Evolutionary conservation across 2,113 vertebrate species (phyloP).

Genomic region (Cyanocitta stelleri): DNA sequence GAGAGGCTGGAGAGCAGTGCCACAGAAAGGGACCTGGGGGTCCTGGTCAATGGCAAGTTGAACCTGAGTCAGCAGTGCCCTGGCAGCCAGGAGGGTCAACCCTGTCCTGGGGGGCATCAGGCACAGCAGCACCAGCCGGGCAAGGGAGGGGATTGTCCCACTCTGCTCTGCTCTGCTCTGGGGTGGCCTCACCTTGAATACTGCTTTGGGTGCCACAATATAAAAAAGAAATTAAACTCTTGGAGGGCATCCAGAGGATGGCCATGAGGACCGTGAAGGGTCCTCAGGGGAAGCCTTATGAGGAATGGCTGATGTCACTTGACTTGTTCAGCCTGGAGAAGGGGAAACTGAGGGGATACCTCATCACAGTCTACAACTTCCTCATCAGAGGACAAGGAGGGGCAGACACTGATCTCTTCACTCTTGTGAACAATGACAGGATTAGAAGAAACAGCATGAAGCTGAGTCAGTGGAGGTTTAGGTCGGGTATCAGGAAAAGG

Average conservation of each 20-base stretch:
- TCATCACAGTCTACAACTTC: not conserved
- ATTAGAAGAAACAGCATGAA: not conserved
- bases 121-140: not conserved
- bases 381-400: rapidly evolving
- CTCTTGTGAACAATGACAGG: not conserved
- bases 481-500: not conserved
- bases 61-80: not conserved
- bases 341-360: not conserved
- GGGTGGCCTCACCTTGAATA: rapidly evolving
- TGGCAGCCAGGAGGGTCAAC: not conserved
- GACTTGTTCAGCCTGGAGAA: not conserved
- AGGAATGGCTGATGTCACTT: not conserved
- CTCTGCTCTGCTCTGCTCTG: not conserved
- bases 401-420: not conserved
- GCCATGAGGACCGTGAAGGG: not conserved
- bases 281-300: not conserved
- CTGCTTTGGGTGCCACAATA: not conserved
- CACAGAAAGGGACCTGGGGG: rapidly evolving
- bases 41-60: rapidly evolving
- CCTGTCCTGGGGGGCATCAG: not conserved
- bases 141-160: not conserved
- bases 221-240: not conserved
- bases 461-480: not conserved
- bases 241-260: not conserved
- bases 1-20: not conserved